Evolutionary conservation across 2,888 invertebrate species (phyloP), one percentile per base, ranked within the genome.

Genomic region (Pyrochroa serraticornis): DNA sequence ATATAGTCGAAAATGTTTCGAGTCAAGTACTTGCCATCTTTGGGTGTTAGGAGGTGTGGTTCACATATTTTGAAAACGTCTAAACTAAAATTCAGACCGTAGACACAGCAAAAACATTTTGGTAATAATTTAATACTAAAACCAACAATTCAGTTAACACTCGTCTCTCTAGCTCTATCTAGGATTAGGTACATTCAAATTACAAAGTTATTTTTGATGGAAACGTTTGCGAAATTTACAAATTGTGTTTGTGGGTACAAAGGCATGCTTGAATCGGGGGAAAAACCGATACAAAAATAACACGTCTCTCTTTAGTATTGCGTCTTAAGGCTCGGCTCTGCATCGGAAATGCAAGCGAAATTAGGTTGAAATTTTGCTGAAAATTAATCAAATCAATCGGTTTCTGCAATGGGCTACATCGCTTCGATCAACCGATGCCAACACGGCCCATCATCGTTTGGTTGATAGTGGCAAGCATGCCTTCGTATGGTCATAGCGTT

Each of bases 241-340:
- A 61, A 42, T 52, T 47, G 39, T 48, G 31, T 51, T 35, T 55
- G 35, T 49, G 12, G 44, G 30, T 36, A 48, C 59, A 50, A 59
- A 59, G 59, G 34, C 54, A 55, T 50, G 55, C 59, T 55, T 42
- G 53, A 35, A 10, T 22, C 22, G 2, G 22, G n/a, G 22, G 22
- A 22, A n/a, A 8, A 34, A 38, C 14, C n/a, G 3, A 36, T 43
- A 35, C n/a, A 51, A 44, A 42, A 50, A 50, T 42, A 42, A 32
- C 1, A 7, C 35, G 10, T 7, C 35, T 13, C 39, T 22, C 22
- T 60, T 57, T 65, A 65, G 67, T 75, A 74, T 74, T 74, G 74
- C 73, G 59, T 69, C 59, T 71, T 74, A 75, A 75, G 75, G 74
- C 74, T 69, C 67, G 68, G 70, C 69, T 65, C 58, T 57, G 57